A percentile compares a stretch with the other conserved stretches of the same genome.
phyloP scores from a whole-genome alignment of 2,797 vertebrate genomes.

The Diceros bicornis region DNA sequence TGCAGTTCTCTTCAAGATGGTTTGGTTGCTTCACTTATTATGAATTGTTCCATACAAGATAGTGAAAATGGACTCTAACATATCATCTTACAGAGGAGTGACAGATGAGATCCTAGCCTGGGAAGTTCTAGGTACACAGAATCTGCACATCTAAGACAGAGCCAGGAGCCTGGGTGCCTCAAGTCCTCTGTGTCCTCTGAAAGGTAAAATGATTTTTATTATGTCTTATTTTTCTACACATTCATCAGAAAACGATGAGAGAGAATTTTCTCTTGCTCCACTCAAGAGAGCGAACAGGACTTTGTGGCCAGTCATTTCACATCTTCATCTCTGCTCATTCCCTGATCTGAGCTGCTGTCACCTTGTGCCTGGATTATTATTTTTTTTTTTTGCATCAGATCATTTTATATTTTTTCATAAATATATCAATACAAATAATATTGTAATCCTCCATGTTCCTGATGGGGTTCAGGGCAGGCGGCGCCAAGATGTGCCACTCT shows the following conservation, averaged over 20 bases:
- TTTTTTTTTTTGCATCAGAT: neutral
- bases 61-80: neutral
- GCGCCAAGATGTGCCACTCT: too few relatives aligned
- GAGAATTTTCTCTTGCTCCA: neutral
- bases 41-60: neutral
- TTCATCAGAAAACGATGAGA: neutral
- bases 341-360: neutral
- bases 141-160: neutral
- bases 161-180: neutral
- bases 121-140: neutral
- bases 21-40: neutral
- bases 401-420: neutral
- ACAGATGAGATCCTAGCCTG: neutral
- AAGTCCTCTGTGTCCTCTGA: neutral
- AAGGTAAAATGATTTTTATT: neutral
- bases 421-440: neutral
- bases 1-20: neutral
- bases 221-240: neutral
- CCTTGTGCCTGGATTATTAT: too few relatives aligned
- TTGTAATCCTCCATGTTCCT: neutral
- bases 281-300: neutral
- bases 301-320: neutral
- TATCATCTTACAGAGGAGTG: neutral
- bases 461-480: too few relatives aligned
- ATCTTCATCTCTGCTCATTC: neutral